Evolutionary conservation across 2,888 invertebrate species (phyloP).

Genomic region (Sinelater perroti): DNA sequence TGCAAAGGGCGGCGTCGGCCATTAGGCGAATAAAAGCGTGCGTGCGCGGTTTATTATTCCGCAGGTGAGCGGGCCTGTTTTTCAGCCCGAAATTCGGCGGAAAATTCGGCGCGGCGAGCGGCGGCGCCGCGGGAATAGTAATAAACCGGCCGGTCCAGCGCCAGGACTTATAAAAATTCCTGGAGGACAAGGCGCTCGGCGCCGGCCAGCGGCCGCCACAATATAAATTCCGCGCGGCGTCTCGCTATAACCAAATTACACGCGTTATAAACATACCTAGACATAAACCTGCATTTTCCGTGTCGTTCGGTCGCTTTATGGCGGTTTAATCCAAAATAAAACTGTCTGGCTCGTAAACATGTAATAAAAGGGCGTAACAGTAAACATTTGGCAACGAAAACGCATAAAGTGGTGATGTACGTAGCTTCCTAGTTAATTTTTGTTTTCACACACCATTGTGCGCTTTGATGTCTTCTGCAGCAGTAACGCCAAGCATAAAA

Average conservation of each 20-base stretch:
- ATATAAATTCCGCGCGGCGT: constrained; percentile 27
- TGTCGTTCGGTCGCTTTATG: constrained; percentile 32
- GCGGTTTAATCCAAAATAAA: constrained; percentile 38
- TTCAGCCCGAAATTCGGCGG: too few species aligned
- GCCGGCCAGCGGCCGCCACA: constrained; percentile 18
- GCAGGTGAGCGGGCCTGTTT: too few species aligned
- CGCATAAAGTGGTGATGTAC: constrained; percentile 17
- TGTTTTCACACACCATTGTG: constrained; percentile 21
- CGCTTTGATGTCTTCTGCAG: too few species aligned
- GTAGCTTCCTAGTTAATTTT: constrained; percentile 31
- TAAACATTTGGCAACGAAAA: constrained; percentile 30
- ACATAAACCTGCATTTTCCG: constrained; percentile 28
- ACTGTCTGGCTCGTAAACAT: constrained; percentile 37
- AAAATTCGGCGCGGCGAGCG: constrained; percentile 11
- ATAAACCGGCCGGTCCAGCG: constrained; percentile 12
- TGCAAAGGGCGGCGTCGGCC: too few species aligned
- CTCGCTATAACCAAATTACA: constrained; percentile 27
- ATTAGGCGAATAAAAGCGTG: too few species aligned
- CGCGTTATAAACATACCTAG: constrained; percentile 34
- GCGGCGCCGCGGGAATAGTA: constrained; percentile 9
- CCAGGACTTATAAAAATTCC: constrained; percentile 15
- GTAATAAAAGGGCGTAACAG: constrained; percentile 34
- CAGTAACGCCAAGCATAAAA: too few species aligned
- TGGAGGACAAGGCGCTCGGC: constrained; percentile 1
- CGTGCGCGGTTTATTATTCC: too few species aligned